Conservation (phyloP, 1,140 invertebrate genomes). For the Meloidogyne hapla region DNA sequence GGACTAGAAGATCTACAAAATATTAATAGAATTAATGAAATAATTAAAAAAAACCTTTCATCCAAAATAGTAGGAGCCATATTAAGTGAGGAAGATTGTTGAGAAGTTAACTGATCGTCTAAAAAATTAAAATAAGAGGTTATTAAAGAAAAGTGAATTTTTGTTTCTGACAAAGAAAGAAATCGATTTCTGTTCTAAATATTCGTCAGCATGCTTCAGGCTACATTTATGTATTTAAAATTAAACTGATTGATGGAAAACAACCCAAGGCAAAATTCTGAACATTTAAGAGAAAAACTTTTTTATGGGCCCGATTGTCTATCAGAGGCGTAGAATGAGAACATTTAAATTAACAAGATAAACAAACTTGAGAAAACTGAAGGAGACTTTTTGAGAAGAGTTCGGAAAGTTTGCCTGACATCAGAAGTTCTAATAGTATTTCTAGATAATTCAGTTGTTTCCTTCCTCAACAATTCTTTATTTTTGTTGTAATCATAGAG, state of each 20-base stretch:
- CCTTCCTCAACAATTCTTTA: constrained; percentile 10
- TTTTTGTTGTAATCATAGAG: constrained; percentile 21
- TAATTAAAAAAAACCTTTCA: neutral
- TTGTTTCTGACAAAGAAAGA: too few relatives aligned
- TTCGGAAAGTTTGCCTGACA: constrained; percentile 31
- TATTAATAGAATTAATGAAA: neutral
- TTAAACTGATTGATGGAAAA: too few relatives aligned
- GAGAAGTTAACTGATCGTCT: constrained; percentile 10
- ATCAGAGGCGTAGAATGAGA: neutral
- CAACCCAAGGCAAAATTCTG: too few relatives aligned
- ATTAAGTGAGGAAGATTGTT: neutral
- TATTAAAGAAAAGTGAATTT: neutral
- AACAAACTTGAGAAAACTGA: constrained; percentile 36
- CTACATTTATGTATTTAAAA: too few relatives aligned
- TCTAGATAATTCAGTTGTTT: neutral
- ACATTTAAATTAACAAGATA: neutral
- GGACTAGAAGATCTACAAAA: constrained; percentile 44
- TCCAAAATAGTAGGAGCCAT: neutral
- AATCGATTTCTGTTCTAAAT: too few relatives aligned
- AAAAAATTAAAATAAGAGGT: constrained; percentile 2
- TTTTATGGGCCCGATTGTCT: neutral
- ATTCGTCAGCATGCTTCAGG: too few relatives aligned
- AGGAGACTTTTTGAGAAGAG: constrained; percentile 38
- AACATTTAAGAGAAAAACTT: too few relatives aligned
- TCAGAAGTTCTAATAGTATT: constrained; percentile 12